Conservation (phyloP, 2,888 invertebrate genomes). For the Smittia sp. region DNA sequence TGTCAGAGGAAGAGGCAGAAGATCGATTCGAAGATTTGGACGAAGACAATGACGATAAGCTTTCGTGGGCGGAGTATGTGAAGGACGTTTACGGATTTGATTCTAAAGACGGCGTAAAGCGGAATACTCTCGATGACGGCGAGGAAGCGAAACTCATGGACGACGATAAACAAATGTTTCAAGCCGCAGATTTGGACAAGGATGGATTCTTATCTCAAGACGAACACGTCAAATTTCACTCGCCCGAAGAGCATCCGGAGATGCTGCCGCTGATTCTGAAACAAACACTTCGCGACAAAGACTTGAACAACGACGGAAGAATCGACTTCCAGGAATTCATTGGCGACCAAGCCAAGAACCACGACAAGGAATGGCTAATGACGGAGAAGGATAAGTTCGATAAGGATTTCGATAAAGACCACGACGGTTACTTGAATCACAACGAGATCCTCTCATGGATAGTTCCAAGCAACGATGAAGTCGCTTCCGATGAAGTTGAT, state of each 20-base stretch:
- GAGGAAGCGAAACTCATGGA: slow-evolving; percentile 61
- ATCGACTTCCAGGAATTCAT: slow-evolving; percentile 69
- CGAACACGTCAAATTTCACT: slow-evolving; percentile 87
- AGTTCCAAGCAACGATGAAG: slow-evolving; percentile 84
- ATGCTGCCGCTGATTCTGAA: slow-evolving; percentile 79
- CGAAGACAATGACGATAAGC: slow-evolving; percentile 71
- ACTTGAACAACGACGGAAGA: slow-evolving; percentile 76
- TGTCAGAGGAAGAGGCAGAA: slow-evolving; percentile 81
- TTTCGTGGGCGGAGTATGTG: slow-evolving; percentile 90
- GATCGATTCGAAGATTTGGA: slow-evolving; percentile 86
- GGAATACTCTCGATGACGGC: slow-evolving; percentile 53
- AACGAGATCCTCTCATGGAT: slow-evolving; percentile 86
- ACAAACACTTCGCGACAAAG: slow-evolving; percentile 83
- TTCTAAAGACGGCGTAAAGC: slow-evolving; percentile 54
- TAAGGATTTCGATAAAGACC: slow-evolving; percentile 77
- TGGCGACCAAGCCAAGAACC: slow-evolving; percentile 57
- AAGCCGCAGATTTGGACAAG: slow-evolving; percentile 75
- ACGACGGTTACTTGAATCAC: slow-evolving; percentile 74
- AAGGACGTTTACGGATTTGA: slow-evolving; percentile 81
- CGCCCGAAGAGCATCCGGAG: slow-evolving; percentile 87
- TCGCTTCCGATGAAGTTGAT: slow-evolving; percentile 84
- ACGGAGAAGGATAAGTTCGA: slow-evolving; percentile 81
- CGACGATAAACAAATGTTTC: slow-evolving; percentile 85
- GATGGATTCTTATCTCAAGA: slow-evolving; percentile 71
- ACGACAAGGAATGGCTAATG: slow-evolving; percentile 70